A percentile compares a stretch with the other conserved stretches of the same genome.
Conservation (phyloP, 2,797 vertebrate genomes). For the Telmatherina bonti region DNA sequence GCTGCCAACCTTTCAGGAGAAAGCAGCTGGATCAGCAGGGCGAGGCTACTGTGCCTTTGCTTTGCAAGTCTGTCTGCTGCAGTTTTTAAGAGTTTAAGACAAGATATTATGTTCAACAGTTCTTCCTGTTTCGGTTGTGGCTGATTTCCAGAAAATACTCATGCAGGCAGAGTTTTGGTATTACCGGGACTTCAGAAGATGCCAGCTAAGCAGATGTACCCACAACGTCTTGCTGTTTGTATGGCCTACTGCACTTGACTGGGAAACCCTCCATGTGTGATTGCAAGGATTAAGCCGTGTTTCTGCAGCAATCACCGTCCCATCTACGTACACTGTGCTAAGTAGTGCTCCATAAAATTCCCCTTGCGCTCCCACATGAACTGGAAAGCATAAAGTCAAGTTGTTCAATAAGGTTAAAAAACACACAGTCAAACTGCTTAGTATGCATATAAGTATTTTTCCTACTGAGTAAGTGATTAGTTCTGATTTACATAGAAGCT, state of each 20-base stretch:
- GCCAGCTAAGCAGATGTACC: conserved; percentile 49
- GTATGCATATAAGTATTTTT: not conserved
- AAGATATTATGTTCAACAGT: not conserved
- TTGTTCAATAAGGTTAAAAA: conserved; percentile 5
- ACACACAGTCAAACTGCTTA: not conserved
- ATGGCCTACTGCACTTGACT: conserved; percentile 50
- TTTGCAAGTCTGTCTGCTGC: not conserved
- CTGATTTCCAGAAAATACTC: not conserved
- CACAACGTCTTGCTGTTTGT: conserved; percentile 52
- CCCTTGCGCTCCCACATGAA: conserved; percentile 6
- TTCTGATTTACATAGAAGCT: conserved; percentile 1
- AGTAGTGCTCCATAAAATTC: conserved; percentile 15
- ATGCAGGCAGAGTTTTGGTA: not conserved
- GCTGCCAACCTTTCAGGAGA: conserved; percentile 9
- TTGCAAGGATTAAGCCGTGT: conserved; percentile 35
- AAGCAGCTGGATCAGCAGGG: conserved; percentile 31
- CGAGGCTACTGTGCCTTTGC: not conserved
- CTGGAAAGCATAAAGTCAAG: conserved; percentile 17
- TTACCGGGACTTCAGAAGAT: not conserved
- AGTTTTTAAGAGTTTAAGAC: conserved; percentile 6
- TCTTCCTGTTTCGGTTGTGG: conserved; percentile 10
- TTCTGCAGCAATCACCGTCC: conserved; percentile 24
- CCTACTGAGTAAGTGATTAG: not conserved
- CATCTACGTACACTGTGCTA: conserved; percentile 32
- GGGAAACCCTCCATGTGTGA: conserved; percentile 45